These are phyloP conservation scores for Megamerina dolium DNA, from an alignment of 2,888 invertebrate species.

Conservation along the genomic window DNA sequence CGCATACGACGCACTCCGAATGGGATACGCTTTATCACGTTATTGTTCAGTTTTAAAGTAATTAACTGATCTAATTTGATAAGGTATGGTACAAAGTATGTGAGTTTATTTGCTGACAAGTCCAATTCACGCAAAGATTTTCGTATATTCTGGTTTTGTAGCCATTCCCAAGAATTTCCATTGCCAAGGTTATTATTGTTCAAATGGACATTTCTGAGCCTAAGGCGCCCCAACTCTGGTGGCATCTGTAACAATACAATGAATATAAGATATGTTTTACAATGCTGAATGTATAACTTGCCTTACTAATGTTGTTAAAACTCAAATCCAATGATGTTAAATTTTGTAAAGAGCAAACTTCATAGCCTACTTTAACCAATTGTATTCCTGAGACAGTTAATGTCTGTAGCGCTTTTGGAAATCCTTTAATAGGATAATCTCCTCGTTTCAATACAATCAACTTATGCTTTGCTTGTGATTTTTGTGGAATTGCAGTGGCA, in stretches of 20 bases:
- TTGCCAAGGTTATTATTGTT: slow-evolving; percentile 61
- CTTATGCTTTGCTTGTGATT: slow-evolving; percentile 52
- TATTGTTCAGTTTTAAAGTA: slow-evolving; percentile 60
- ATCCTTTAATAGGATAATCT: slow-evolving; percentile 67
- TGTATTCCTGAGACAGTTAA: slow-evolving; percentile 59
- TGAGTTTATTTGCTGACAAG: slow-evolving; percentile 58
- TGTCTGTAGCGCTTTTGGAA: slow-evolving; percentile 63
- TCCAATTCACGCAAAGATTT: slow-evolving; percentile 57
- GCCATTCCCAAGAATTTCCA: slow-evolving; percentile 55
- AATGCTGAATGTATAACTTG: slow-evolving; percentile 41
- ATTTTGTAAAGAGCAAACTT: slow-evolving; percentile 61
- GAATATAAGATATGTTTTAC: not conserved
- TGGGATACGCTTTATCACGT: slow-evolving; percentile 57
- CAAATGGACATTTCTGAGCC: slow-evolving; percentile 59
- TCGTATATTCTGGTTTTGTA: slow-evolving; percentile 53
- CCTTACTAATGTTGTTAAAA: slow-evolving; percentile 61
- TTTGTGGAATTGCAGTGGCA: slow-evolving; percentile 48
- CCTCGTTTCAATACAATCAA: slow-evolving; percentile 57
- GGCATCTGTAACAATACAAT: slow-evolving; percentile 48
- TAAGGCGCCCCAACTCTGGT: slow-evolving; percentile 60
- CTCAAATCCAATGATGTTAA: slow-evolving; percentile 64
- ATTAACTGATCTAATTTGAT: slow-evolving; percentile 58
- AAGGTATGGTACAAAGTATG: slow-evolving; percentile 57
- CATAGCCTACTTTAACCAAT: slow-evolving; percentile 61
- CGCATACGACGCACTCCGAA: slow-evolving; percentile 58